phyloP scores from a whole-genome alignment of 2,113 vertebrate genomes.

The Corythoichthys intestinalis region DNA sequence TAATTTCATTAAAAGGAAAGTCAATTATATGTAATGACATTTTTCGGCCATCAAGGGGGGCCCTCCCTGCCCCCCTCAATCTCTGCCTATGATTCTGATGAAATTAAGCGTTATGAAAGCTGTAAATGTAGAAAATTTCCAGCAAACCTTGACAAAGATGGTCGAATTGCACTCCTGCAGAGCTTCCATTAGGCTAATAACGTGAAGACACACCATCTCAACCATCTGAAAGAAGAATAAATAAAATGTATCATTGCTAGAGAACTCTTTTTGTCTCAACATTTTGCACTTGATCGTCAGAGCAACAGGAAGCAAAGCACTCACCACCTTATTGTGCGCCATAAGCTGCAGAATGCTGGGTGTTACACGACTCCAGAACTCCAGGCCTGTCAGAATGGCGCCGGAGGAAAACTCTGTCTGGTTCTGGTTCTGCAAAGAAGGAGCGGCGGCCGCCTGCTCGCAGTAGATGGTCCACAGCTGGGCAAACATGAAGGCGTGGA shows the following conservation, averaged over 20 bases:
- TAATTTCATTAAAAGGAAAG: no score
- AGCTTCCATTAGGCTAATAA: constrained; percentile 98
- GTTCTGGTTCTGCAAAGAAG: constrained; percentile 87
- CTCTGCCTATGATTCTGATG: background rate
- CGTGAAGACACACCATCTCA: constrained; percentile 98
- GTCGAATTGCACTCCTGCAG: constrained; percentile 98
- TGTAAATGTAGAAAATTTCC: background rate
- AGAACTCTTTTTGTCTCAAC: background rate
- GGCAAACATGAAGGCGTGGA: constrained; percentile 98
- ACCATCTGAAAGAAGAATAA: constrained; percentile 81
- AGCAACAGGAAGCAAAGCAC: constrained; percentile 35
- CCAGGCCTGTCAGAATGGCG: constrained; percentile 91
- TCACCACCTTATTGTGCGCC: constrained; percentile 98
- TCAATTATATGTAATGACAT: no score
- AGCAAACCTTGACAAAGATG: constrained; percentile 95
- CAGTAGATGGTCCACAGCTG: constrained; percentile 99
- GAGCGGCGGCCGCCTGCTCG: constrained; percentile 89
- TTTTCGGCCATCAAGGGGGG: no score
- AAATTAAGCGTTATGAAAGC: background rate
- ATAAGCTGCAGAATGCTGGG: constrained; percentile 97
- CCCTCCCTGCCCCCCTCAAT: background rate
- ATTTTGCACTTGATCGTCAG: background rate
- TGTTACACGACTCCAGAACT: constrained; percentile 98
- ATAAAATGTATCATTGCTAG: background rate
- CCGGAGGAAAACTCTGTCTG: constrained; percentile 93